Base-by-base conservation (phyloP, 1,140 invertebrate species). In the Bombus soroeensis region DNA sequence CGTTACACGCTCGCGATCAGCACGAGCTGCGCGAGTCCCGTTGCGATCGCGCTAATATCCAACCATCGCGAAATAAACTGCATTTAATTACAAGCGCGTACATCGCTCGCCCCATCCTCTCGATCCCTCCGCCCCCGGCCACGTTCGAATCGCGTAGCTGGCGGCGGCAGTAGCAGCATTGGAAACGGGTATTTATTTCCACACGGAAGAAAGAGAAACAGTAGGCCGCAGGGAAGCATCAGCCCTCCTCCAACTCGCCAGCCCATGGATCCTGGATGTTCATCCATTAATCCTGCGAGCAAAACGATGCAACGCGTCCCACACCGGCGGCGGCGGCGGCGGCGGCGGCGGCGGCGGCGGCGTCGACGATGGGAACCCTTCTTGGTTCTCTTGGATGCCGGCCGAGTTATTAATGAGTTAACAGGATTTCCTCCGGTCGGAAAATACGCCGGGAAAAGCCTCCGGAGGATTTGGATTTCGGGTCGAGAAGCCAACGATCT, bases 321-420 rank as follows among this genome's bases (percentile, higher is more conserved):
- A 82, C 66, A 64, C 75, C 75, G 75, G 8, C 73, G 73, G 32
- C 75, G 77, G 57, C 57, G 28, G 43, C 39, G 39, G 39, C 39
- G 10, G 41, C 41, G 41, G 41, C 39, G 39, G 39, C 39, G 10
- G 41, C 41, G 41, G 41, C 81, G 85, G 43, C 79, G 84, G 70
- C 47, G 41, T 43, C 80, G 80, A 83, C 81, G 70, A 76, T 84
- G 78, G 87, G 89, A 89, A 83, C 71, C 85, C 81, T 88, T 83
- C 74, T 89, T 81, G 86, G 82, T 64, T 86, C 86, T 66, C 76
- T 71, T 77, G 87, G 75, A 76, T 80, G 83, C 82, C 86, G 83
- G 87, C 88, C 90, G 84, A 89, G 88, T 91, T 93, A 93, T 92
- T 93, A 93, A 92, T 92, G 90, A 91, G 91, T 93, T 92, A 93